A percentile compares a stretch with the other conserved stretches of the same genome.
phyloP scores from a whole-genome alignment of 2,888 invertebrate genomes.

The Tetragnatha montana region DNA sequence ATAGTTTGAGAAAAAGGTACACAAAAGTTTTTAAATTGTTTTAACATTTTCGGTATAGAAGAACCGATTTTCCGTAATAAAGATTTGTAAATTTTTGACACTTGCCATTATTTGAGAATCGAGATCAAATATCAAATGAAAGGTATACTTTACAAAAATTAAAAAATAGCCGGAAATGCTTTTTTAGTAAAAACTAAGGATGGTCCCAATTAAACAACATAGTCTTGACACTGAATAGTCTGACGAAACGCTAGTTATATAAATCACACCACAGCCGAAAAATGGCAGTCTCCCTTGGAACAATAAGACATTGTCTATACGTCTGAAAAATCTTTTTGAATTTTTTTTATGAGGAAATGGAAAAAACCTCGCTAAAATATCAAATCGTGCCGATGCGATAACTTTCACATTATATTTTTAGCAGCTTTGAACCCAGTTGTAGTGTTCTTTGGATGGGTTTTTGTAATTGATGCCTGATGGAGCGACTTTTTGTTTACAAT shows the following conservation, averaged over 20 bases:
- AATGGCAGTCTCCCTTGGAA: background rate
- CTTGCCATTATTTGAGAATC: no score
- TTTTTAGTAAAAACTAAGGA: no score
- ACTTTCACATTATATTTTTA: constrained; percentile 40
- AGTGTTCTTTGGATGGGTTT: constrained; percentile 29
- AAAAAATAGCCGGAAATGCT: no score
- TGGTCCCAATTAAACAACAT: no score
- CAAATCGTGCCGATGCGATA: constrained; percentile 53
- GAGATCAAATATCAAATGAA: no score
- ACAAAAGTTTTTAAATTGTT: no score
- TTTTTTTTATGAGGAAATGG: constrained; percentile 35
- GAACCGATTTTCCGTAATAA: no score
- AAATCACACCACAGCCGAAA: constrained; percentile 19
- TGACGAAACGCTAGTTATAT: constrained; percentile 24
- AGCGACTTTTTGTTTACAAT: constrained; percentile 22
- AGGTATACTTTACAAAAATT: no score
- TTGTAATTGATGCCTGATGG: constrained; percentile 33
- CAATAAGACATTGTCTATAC: constrained; percentile 58
- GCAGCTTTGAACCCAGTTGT: constrained; percentile 10
- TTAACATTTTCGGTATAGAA: no score
- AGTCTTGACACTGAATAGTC: background rate
- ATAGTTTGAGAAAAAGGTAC: no score
- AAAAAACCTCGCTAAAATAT: constrained; percentile 35
- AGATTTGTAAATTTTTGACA: no score
- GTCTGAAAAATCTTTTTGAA: constrained; percentile 29